Evolutionary conservation across 2,888 invertebrate species (phyloP), one percentile per base, ranked within the genome.

Genomic region (Papilio gigon): DNA sequence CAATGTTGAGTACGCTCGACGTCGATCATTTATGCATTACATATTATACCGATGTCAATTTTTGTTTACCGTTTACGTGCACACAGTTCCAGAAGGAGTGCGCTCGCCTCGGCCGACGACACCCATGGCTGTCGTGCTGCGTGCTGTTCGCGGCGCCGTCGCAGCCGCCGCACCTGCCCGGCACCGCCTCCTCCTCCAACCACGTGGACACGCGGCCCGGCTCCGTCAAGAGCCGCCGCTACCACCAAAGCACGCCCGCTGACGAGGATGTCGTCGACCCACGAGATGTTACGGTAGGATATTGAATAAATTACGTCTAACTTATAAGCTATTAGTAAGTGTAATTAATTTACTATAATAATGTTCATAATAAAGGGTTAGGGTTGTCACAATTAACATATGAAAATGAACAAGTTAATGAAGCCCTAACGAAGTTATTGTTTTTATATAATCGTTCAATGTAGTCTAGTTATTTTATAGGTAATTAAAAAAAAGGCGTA

Each of bases 111-210:
- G 85, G 87, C 2, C 85, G 90, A 0, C 87, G 92, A 0, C 87
- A 92, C 76, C 86, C 84, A 0, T 92, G 92, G 92, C 80, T 92
- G 0, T 84, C 90, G 0, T 92, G 92, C 79, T 92, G 92, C 71
- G 78, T 87, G 0, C 81, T 82, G 71, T 78, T 90, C 66, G 81
- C 88, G 0, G 83, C 85, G 0, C 80, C 78, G 33, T 82, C 83
- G 0, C 83, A 79, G 62, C 80, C 84, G 2, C 74, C 79, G 0
- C 77, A 76, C 71, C 66, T 71, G 58, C 75, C 78, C 4, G 76
- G 75, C 76, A 83, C 78, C 17, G 84, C 86, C 4, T 82, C 88
- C 1, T 83, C 87, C 17, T 84, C 85, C 71, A 84, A 85, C 78
- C 88, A 86, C 76, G 81, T 85, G 67, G 92, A 90, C 77, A 84